These are phyloP conservation scores for Tenthredo mesomela DNA, from an alignment of 2,888 invertebrate species.

Conservation along the genomic window DNA sequence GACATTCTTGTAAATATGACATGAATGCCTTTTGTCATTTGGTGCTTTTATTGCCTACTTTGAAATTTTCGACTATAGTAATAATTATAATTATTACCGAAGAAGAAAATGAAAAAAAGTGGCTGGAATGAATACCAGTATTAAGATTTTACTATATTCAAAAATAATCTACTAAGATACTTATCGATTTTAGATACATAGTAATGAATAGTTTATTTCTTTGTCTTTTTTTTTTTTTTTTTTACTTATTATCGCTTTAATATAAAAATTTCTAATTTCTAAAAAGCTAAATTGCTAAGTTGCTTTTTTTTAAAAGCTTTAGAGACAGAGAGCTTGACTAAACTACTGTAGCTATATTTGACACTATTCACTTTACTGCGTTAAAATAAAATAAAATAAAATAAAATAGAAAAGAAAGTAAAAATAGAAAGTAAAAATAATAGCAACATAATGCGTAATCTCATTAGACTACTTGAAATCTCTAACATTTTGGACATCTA, in stretches of 20 bases:
- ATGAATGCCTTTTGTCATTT: slow-evolving; percentile 14
- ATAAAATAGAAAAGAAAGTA: neutral
- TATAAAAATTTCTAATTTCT: neutral
- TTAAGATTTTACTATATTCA: neutral
- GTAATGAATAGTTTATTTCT: neutral
- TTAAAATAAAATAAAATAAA: too few species aligned
- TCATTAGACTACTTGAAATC: neutral
- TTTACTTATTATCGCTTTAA: neutral
- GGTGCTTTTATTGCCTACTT: slow-evolving; percentile 31
- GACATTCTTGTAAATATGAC: neutral
- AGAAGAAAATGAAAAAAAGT: neutral
- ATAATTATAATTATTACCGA: neutral
- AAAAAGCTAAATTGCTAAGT: neutral
- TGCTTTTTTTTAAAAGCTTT: neutral
- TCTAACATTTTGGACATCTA: too few species aligned
- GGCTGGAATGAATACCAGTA: slow-evolving; percentile 5
- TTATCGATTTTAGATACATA: neutral
- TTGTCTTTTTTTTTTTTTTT: neutral
- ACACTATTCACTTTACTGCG: neutral
- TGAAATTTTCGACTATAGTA: neutral
- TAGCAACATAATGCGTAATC: neutral
- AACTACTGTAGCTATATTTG: neutral
- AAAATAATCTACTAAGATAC: neutral
- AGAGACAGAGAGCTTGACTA: neutral
- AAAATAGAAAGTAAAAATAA: neutral